Evolutionary conservation across 1,140 invertebrate genomes (phyloP).

Genomic region (Pinna nobilis): DNA sequence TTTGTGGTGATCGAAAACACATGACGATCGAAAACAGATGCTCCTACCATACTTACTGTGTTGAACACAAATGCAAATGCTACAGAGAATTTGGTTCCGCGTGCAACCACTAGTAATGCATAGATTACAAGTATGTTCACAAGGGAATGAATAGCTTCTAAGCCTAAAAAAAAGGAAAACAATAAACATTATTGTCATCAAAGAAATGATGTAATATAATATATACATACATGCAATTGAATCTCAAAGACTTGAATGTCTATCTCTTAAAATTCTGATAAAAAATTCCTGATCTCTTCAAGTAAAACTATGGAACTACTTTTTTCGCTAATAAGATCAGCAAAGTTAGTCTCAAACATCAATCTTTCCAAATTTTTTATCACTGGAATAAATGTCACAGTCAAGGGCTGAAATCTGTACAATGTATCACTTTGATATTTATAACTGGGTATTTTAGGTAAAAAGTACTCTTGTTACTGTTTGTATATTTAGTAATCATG

Average conservation of each 20-base stretch:
- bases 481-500: too few relatives aligned
- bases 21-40: too few relatives aligned
- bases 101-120: constrained; percentile 77
- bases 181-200: not conserved
- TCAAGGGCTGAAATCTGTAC: too few relatives aligned
- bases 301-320: not conserved
- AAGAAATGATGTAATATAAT: not conserved
- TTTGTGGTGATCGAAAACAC: too few relatives aligned
- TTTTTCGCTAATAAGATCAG: not conserved
- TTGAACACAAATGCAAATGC: constrained; percentile 84
- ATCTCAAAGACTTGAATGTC: not conserved
- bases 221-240: too few relatives aligned
- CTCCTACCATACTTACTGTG: constrained; percentile 79
- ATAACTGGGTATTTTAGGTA: too few relatives aligned
- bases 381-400: too few relatives aligned
- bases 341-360: too few relatives aligned
- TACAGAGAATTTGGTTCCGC: constrained; percentile 80
- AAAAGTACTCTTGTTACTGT: too few relatives aligned
- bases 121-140: constrained; percentile 83
- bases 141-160: constrained; percentile 83
- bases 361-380: too few relatives aligned
- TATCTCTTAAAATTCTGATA: not conserved
- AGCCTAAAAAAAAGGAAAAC: constrained; percentile 58
- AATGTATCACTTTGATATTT: too few relatives aligned
- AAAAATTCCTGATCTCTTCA: not conserved